A percentile compares a stretch with the other conserved stretches of the same genome.
phyloP scores from a whole-genome alignment of 2,113 vertebrate species.

The Pterophyllum scalare region DNA sequence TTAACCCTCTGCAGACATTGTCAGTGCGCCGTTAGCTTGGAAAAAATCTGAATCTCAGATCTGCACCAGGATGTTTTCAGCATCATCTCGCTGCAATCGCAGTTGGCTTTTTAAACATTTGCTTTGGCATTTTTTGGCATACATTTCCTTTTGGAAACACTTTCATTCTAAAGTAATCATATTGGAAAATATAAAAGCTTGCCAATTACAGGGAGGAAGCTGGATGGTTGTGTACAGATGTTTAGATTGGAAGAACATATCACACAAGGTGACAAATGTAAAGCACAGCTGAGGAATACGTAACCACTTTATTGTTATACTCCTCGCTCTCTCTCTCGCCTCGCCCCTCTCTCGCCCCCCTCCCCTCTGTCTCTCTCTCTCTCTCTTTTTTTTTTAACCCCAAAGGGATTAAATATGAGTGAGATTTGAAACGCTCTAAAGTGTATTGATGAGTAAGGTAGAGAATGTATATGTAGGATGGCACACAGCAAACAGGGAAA shows the following conservation, averaged over 20 bases:
- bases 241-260: not conserved
- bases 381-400: not conserved
- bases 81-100: not conserved
- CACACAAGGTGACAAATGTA: not conserved
- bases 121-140: not conserved
- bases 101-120: not conserved
- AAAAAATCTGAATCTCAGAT: not conserved
- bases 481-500: not conserved
- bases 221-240: not conserved
- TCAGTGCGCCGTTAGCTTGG: not conserved
- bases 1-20: not conserved
- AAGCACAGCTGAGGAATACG: not conserved
- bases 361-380: too few relatives aligned
- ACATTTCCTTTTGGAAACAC: slow-evolving; percentile 1
- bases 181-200: not conserved
- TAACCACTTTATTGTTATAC: not conserved
- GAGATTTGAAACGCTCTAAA: not conserved
- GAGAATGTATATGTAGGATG: not conserved
- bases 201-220: not conserved
- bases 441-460: not conserved
- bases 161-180: not conserved
- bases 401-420: not conserved
- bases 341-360: too few relatives aligned
- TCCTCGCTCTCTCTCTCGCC: not conserved
- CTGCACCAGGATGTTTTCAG: not conserved